These are phyloP conservation scores for Pseudorectes ferrugineus DNA, from an alignment of 2,113 vertebrate species.

Conservation along the genomic window DNA sequence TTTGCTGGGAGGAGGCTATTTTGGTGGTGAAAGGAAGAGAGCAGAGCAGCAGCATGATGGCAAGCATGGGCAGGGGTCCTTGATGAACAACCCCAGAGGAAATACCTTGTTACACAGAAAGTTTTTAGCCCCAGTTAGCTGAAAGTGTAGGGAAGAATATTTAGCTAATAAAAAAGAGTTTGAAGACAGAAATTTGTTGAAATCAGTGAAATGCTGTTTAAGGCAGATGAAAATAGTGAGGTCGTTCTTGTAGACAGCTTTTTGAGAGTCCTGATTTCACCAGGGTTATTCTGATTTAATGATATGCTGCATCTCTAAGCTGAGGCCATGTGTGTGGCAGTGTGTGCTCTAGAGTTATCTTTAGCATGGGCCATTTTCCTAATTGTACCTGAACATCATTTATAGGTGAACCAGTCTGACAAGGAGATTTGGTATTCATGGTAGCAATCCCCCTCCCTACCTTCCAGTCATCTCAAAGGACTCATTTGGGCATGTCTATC, in stretches of 20 bases:
- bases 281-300: neutral
- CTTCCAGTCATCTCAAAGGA: neutral
- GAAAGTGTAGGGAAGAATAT: neutral
- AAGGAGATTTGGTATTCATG: neutral
- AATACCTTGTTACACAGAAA: neutral
- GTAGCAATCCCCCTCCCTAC: neutral
- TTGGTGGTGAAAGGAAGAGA: neutral
- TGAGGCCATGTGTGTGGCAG: neutral
- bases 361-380: neutral
- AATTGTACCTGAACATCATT: neutral
- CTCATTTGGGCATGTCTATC: slow-evolving; percentile 17
- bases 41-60: accelerated
- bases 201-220: neutral
- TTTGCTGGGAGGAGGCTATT: neutral
- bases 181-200: neutral
- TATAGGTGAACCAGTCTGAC: neutral
- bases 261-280: neutral
- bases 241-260: neutral
- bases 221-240: neutral
- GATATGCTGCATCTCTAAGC: neutral
- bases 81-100: neutral
- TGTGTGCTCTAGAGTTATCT: neutral
- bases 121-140: neutral
- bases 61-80: accelerated
- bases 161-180: neutral